Evolutionary conservation across 2,797 vertebrate species (phyloP).

Genomic region (Sebastes nivosus): DNA sequence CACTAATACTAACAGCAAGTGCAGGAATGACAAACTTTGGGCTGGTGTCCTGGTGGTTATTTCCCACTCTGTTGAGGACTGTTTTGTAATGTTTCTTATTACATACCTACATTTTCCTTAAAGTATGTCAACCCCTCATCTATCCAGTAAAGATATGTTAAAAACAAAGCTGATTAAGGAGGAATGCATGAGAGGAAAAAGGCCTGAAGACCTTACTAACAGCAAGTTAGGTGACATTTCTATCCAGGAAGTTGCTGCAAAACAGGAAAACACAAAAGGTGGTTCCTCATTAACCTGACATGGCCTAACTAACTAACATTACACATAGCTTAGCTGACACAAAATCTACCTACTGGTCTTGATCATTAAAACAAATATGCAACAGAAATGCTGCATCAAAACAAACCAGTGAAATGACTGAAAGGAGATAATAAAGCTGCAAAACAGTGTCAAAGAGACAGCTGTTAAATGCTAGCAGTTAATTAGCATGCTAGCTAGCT

Average conservation of each 20-base stretch:
- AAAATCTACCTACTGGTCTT: background rate
- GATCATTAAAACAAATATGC: accelerated
- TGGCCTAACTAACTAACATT: conserved; percentile 44
- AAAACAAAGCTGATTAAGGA: background rate
- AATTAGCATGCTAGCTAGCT: conserved; percentile 42
- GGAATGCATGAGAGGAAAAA: background rate
- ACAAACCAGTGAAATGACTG: conserved; percentile 4
- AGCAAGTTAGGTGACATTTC: background rate
- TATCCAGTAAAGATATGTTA: background rate
- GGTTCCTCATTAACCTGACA: conserved; percentile 59
- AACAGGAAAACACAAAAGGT: conserved; percentile 31
- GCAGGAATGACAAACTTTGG: background rate
- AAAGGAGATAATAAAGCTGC: conserved; percentile 5
- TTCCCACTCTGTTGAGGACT: background rate
- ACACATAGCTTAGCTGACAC: background rate
- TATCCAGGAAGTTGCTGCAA: background rate
- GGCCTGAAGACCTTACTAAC: background rate
- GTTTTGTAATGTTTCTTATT: background rate
- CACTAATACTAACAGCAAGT: too few relatives aligned
- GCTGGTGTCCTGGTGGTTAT: background rate
- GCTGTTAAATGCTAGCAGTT: conserved; percentile 54
- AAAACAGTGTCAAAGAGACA: conserved; percentile 41
- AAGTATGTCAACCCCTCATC: background rate
- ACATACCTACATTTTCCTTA: background rate
- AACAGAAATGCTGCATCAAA: background rate